Conservation (phyloP, 2,797 vertebrate genomes). For the Taeniopygia guttata region DNA sequence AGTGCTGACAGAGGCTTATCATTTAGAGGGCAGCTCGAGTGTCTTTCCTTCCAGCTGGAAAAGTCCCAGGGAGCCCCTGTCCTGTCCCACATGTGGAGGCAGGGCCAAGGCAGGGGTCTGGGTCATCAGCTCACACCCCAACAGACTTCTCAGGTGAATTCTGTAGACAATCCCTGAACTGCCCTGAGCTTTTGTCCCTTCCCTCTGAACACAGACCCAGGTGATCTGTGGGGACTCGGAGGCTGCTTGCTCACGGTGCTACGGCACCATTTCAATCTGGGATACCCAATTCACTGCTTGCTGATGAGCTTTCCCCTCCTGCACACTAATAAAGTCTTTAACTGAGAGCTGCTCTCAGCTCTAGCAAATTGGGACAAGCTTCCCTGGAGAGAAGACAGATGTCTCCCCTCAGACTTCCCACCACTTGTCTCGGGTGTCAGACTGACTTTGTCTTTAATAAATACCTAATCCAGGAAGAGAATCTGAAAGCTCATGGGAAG, state of each 20-base stretch:
- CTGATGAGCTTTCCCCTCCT: not conserved
- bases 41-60: not conserved
- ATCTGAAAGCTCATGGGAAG: not conserved
- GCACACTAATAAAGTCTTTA: not conserved
- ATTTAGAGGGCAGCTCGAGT: not conserved
- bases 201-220: not conserved
- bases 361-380: not conserved
- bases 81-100: not conserved
- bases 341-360: not conserved
- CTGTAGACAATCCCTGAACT: not conserved
- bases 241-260: accelerated
- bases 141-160: not conserved
- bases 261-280: not conserved
- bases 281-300: accelerated
- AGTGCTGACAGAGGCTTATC: not conserved
- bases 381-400: not conserved
- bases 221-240: not conserved
- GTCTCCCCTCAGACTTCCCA: not conserved
- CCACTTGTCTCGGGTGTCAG: not conserved
- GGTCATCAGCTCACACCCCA: not conserved
- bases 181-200: not conserved
- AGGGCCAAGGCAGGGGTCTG: not conserved
- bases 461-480: not conserved
- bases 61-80: accelerated
- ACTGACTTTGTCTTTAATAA: not conserved